Evolutionary conservation across 2,888 invertebrate genomes (phyloP).

Genomic region (Epirrhoe alternata): DNA sequence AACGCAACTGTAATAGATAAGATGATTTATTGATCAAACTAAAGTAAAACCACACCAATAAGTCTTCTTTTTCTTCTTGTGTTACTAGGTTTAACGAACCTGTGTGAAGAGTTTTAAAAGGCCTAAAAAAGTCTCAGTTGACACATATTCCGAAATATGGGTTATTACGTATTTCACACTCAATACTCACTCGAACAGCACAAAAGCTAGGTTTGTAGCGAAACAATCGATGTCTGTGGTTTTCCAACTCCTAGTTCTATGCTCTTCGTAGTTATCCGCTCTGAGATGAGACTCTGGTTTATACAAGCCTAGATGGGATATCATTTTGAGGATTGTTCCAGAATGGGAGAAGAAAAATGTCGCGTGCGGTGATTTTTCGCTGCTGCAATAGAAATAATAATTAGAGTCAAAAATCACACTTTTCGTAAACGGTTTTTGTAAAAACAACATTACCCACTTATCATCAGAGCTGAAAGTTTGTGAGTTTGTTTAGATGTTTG

Average conservation of each 20-base stretch:
- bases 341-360: constrained; percentile 93
- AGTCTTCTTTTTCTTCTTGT: too few species aligned
- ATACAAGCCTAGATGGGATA: constrained; percentile 90
- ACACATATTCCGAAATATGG: neutral
- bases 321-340: constrained; percentile 90
- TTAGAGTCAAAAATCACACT: neutral
- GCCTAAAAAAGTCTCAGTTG: too few species aligned
- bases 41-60: too few species aligned
- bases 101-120: too few species aligned
- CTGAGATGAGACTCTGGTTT: constrained; percentile 86
- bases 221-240: constrained; percentile 89
- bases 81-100: too few species aligned
- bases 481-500: too few species aligned
- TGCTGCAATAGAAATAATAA: constrained; percentile 51
- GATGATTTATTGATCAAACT: too few species aligned
- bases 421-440: too few species aligned
- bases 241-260: constrained; percentile 83
- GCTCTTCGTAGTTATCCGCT: constrained; percentile 73
- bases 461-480: too few species aligned
- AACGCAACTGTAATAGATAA: too few species aligned
- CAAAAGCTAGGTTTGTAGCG: constrained; percentile 92
- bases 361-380: constrained; percentile 68
- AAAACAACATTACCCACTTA: too few species aligned
- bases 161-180: neutral
- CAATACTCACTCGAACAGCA: constrained; percentile 87